Conservation (phyloP, 1,140 invertebrate species). For the Stratiolaelaps scimitus region DNA sequence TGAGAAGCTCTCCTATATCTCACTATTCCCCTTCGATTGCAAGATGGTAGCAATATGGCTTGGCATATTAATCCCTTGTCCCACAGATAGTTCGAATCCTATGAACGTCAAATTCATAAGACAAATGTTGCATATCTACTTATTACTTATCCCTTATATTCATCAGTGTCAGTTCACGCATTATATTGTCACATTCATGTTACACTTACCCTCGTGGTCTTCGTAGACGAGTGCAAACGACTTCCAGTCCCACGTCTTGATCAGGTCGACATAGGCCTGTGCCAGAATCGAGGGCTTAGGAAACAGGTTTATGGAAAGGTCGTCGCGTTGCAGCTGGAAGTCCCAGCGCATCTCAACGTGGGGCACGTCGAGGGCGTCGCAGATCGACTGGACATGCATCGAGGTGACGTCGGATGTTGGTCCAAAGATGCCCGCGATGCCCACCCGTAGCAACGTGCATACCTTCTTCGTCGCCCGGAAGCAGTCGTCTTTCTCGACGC, state of each 20-base stretch:
- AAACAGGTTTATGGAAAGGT: slow-evolving; percentile 81
- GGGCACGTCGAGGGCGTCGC: slow-evolving; percentile 86
- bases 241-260: slow-evolving; percentile 75
- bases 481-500: slow-evolving; percentile 72
- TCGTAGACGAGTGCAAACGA: slow-evolving; percentile 91
- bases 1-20: too few species aligned
- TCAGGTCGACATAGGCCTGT: slow-evolving; percentile 67
- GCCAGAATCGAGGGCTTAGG: slow-evolving; percentile 75
- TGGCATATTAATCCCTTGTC: too few species aligned
- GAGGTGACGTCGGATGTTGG: slow-evolving; percentile 74
- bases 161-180: too few species aligned
- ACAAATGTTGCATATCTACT: too few species aligned
- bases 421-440: slow-evolving; percentile 85
- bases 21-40: too few species aligned
- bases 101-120: too few species aligned
- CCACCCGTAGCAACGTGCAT: slow-evolving; percentile 66
- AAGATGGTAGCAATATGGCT: too few species aligned
- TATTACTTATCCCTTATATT: too few species aligned
- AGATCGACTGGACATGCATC: slow-evolving; percentile 85
- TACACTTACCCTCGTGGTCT: slow-evolving; percentile 66
- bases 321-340: slow-evolving; percentile 61
- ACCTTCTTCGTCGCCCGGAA: slow-evolving; percentile 84
- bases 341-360: slow-evolving; percentile 88
- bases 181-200: too few species aligned
- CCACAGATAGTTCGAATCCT: too few species aligned